Base-by-base conservation (phyloP, 30 jellyfish, hydroid and myxozoan species). In the Turritopsis dohrnii region DNA sequence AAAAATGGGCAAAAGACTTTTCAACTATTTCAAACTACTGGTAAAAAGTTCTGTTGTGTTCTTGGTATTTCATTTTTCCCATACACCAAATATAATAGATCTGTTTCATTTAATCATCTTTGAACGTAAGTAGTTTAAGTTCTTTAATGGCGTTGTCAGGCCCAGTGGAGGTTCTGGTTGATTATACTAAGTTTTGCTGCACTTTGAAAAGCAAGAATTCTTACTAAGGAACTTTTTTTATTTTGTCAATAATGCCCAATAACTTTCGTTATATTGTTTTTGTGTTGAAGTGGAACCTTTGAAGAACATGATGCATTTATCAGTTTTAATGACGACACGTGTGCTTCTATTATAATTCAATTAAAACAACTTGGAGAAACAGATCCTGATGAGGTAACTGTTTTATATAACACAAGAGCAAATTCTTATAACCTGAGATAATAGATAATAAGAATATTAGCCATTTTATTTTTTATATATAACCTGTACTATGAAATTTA, bases 251-350 rank as follows among this genome's bases (percentile, higher is more conserved):
- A n/a, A n/a, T n/a, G n/a, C n/a, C n/a, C n/a, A n/a, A n/a, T n/a
- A n/a, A n/a, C n/a, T n/a, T n/a, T n/a, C n/a, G n/a, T n/a, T n/a
- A n/a, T n/a, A n/a, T n/a, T 41, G 60, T 41, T 41, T 41, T 3
- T 41, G 13, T 5, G 60, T 41, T 41, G 13, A 41, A 41, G 60
- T 41, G n/a, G n/a, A 30, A 75, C 52, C 20, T 88, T 72, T 76
- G 28, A 84, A 28, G 84, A 66, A 17, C 85, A 84, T 8, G 96
- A 88, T 75, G 84, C 89, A 21, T 88, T 88, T 79, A 74, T 88
- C 52, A 89, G 96, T 16, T 88, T 28, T 77, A 83, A 80, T 53
- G 89, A 76, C 20, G 96, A 88, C 76, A 84, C 89, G 24, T 28
- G 89, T 29, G 89, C 96, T 8, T 84, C 96, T 7, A 88, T 88